Evolutionary conservation across 23 tunicate genomes (phyloP).

Genomic region (Trididemnum nubilum): DNA sequence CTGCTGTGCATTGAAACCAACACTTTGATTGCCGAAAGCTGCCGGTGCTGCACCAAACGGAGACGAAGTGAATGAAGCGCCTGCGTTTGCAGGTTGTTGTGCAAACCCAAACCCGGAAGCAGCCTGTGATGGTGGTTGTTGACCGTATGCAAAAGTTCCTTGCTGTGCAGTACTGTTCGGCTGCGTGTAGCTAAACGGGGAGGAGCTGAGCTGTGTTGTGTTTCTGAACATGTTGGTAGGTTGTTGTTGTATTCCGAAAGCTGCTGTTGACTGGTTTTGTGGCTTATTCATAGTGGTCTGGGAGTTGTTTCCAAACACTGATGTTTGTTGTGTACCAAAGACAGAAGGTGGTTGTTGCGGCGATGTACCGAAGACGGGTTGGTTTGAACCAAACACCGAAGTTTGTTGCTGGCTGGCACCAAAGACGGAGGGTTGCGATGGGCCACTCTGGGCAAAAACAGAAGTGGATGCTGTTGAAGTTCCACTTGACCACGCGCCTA

Average conservation of each 20-base stretch:
- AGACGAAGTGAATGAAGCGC: neutral
- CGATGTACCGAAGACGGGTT: constrained; percentile 37
- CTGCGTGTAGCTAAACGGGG: constrained; percentile 37
- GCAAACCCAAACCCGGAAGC: neutral
- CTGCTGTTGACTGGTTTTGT: constrained; percentile 6
- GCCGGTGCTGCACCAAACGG: neutral
- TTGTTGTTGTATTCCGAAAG: constrained; percentile 18
- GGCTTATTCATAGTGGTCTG: neutral
- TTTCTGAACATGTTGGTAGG: constrained; percentile 4
- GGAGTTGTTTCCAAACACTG: neutral
- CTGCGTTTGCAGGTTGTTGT: neutral
- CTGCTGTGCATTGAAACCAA: constrained; percentile 2
- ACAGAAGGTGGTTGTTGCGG: constrained; percentile 17
- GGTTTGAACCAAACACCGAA: constrained; percentile 16
- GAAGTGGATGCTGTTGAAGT: neutral
- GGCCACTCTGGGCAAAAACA: neutral
- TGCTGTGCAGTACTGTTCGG: neutral
- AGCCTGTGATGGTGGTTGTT: neutral
- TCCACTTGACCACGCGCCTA: neutral
- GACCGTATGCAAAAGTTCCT: neutral
- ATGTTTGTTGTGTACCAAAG: constrained; percentile 29
- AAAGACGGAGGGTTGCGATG: neutral
- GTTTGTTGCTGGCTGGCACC: neutral
- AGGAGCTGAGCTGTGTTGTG: constrained; percentile 6
- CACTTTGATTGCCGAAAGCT: neutral